Evolutionary conservation across 2,888 invertebrate species (phyloP).

Genomic region (Heteromyza rotundicornis): DNA sequence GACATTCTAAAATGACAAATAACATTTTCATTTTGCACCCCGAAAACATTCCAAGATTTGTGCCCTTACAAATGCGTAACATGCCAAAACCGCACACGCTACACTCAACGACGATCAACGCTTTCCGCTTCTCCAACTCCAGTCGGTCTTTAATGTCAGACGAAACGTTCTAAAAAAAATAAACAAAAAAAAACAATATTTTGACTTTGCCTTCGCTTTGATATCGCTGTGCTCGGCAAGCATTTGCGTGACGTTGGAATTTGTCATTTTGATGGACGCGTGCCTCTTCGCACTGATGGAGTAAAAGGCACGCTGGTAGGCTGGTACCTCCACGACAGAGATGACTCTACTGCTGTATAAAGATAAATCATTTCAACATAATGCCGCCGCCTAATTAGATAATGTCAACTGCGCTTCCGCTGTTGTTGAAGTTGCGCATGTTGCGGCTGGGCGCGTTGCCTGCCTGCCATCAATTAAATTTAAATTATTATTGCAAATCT

Average conservation of each 20-base stretch:
- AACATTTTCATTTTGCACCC: neutral
- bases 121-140: neutral
- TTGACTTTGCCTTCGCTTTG: slow-evolving; percentile 1
- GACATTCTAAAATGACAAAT: slow-evolving; percentile 2
- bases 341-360: slow-evolving; percentile 3
- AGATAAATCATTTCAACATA: slow-evolving; percentile 35
- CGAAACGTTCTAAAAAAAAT: too few species aligned
- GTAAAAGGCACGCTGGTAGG: too few species aligned
- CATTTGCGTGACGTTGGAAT: slow-evolving; percentile 14
- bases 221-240: neutral
- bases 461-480: slow-evolving; percentile 54
- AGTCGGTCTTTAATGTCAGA: neutral
- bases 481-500: slow-evolving; percentile 50
- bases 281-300: neutral
- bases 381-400: slow-evolving; percentile 40
- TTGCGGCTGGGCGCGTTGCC: neutral
- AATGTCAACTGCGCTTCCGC: slow-evolving; percentile 35
- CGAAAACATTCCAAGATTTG: neutral
- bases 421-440: neutral
- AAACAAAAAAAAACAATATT: too few species aligned
- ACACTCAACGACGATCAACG: neutral
- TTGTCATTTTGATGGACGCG: slow-evolving; percentile 30
- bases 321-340: slow-evolving; percentile 2
- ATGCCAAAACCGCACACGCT: neutral
- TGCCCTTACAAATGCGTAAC: neutral